These are phyloP conservation scores for Takifugu ocellatus DNA, from an alignment of 2,797 vertebrate species.

Conservation along the genomic window DNA sequence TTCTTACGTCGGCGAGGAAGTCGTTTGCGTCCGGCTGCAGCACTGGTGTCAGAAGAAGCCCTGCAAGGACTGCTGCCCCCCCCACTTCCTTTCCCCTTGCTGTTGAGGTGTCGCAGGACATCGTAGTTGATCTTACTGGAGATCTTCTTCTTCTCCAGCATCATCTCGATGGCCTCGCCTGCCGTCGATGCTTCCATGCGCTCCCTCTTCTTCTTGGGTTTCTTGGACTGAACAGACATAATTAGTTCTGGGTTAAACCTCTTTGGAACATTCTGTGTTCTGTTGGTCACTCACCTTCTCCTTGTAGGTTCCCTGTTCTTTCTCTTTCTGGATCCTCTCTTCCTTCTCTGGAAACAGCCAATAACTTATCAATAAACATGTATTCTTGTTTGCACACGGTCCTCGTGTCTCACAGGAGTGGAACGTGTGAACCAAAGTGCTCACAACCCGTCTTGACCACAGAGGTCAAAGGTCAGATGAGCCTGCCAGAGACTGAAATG, in stretches of 20 bases:
- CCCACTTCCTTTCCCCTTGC: slow-evolving; percentile 57
- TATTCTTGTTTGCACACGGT: not conserved
- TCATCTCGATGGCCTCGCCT: slow-evolving; percentile 94
- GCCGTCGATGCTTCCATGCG: slow-evolving; percentile 87
- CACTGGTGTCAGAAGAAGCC: slow-evolving; percentile 26
- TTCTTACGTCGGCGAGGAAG: slow-evolving; percentile 79
- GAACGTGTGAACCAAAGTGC: too few relatives aligned
- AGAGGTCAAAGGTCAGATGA: too few relatives aligned
- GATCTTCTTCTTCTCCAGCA: slow-evolving; percentile 97
- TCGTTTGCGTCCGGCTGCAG: slow-evolving; percentile 69
- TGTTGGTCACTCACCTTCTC: slow-evolving; percentile 82
- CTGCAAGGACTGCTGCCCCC: slow-evolving; percentile 61
- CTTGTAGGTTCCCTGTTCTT: slow-evolving; percentile 93
- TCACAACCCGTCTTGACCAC: too few relatives aligned
- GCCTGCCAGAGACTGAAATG: not conserved
- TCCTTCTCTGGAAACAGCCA: slow-evolving; percentile 83
- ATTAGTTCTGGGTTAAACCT: not conserved
- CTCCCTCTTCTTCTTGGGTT: slow-evolving; percentile 84
- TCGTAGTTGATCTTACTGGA: slow-evolving; percentile 99
- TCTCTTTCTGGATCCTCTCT: slow-evolving; percentile 90
- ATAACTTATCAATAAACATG: not conserved
- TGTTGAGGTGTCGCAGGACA: slow-evolving; percentile 89
- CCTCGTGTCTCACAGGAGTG: too few relatives aligned
- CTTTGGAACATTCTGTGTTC: not conserved
- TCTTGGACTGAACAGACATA: slow-evolving; percentile 73